Evolutionary conservation across 2,113 vertebrate genomes (phyloP), one percentile per base, ranked within the genome.

Genomic region (Ivindomyrus marchei): DNA sequence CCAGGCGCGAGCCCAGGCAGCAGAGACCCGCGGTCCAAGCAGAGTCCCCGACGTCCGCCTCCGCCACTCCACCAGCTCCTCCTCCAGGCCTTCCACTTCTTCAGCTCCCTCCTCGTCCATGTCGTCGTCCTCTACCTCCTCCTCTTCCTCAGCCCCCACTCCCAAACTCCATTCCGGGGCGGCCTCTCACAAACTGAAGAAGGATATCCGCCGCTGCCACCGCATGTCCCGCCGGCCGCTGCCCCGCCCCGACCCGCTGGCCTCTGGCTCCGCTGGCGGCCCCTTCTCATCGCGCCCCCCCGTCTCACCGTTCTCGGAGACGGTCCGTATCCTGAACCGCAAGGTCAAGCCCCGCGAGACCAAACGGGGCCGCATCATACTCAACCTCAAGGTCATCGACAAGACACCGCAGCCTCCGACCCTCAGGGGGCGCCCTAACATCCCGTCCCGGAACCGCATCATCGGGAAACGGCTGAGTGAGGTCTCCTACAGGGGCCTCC

Each of bases 361-460:
- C 91, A 99, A 99, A 91, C 95, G 98, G 46, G 98, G 96, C 83
- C 97, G 98, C 87, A 99, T 99, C 93, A 99, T 99, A 94, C 97
- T 99, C 91, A 99, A 99, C 92, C 95, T 99, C 91, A 99, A 99
- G 93, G 98, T 99, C 86, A 97, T 98, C 8, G 98, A 99, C 95
- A 99, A 99, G 95, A 95, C 94, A 77, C 0, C 70, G 39, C 90
- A 77, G 36, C 74, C 19, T 47, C 62, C 49, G 4, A 50, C 93
- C 0, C 24, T 88, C 4, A 89, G 96, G 0, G 97, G 97, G 58
- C 97, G 97, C 74, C 95, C 97, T 21, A 98, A 97, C 92, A 97
- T 99, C 89, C 98, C 98, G 0, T 99, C 98, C 9, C 96, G 98
- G 88, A 99, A 99, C 92, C 97, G 98, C 0, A 98, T 99, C 92